A percentile compares a stretch with the other conserved stretches of the same genome.
Conservation (phyloP, 2,888 invertebrate genomes). For the Epirrhoe tristata region DNA sequence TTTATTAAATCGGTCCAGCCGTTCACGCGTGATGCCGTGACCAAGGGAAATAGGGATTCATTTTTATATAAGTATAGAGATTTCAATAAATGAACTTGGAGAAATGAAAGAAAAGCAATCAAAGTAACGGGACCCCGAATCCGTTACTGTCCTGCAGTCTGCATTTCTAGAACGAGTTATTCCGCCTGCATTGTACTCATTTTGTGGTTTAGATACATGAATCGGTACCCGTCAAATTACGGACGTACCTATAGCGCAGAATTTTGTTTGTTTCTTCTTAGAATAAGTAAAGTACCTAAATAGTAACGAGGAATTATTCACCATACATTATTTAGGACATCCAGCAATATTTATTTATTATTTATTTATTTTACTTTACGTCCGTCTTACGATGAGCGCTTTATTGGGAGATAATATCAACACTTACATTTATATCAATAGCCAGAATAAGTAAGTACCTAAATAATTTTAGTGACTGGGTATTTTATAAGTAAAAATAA, state of each 20-base stretch:
- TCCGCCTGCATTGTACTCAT: constrained; percentile 10
- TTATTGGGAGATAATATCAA: background rate
- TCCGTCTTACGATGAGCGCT: background rate
- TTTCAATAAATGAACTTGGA: background rate
- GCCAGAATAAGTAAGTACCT: background rate
- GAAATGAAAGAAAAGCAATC: constrained; percentile 8
- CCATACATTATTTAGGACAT: too few relatives aligned
- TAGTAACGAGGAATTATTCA: too few relatives aligned
- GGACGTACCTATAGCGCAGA: background rate
- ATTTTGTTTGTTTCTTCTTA: too few relatives aligned
- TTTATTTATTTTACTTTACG: background rate
- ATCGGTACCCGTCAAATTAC: background rate
- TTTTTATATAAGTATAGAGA: too few relatives aligned
- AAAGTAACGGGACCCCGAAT: constrained; percentile 19
- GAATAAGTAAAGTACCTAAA: too few relatives aligned
- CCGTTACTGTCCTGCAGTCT: constrained; percentile 29
- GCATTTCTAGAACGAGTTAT: constrained; percentile 33
- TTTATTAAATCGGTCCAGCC: too few relatives aligned
- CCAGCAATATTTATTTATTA: background rate
- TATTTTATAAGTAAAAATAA: background rate
- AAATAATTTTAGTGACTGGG: background rate
- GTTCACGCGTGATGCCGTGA: too few relatives aligned
- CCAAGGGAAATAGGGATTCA: too few relatives aligned
- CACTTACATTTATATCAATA: background rate
- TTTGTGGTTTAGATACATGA: background rate